These are phyloP conservation scores for Camelus dromedarius DNA, from an alignment of 2,113 vertebrate species.

Conservation along the genomic window DNA sequence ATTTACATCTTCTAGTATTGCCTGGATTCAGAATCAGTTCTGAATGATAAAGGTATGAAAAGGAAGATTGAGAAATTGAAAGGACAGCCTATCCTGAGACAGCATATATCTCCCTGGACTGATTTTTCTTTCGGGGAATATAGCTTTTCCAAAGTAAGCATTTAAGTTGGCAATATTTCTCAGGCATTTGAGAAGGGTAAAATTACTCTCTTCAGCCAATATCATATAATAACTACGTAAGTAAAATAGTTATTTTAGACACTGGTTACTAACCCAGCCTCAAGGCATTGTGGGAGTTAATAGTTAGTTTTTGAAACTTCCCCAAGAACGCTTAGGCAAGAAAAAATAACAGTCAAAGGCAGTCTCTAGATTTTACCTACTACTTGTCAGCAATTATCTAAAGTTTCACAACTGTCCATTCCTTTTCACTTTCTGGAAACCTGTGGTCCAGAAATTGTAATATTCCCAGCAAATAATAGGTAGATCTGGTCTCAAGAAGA, in stretches of 20 bases:
- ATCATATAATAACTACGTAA: background rate
- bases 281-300: constrained; percentile 6
- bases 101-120: background rate
- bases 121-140: constrained; percentile 21
- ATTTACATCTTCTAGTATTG: background rate
- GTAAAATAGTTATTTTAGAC: constrained; percentile 28
- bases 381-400: background rate
- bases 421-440: constrained; percentile 13
- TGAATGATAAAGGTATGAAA: background rate
- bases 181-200: background rate
- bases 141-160: constrained; percentile 29
- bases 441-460: background rate
- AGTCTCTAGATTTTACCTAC: background rate
- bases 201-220: constrained; percentile 47
- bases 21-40: background rate
- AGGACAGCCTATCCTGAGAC: background rate
- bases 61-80: background rate
- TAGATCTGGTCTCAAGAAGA: background rate
- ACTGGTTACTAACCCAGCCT: background rate
- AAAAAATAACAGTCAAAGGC: constrained; percentile 18
- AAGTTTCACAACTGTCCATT: background rate
- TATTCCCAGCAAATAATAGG: background rate
- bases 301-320: background rate
- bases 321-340: background rate
- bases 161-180: constrained; percentile 37